Percentiles rank a stretch among this genome's conserved stretches.
phyloP scores from a whole-genome alignment of 2,888 invertebrate genomes.

The Panopea generosa region DNA sequence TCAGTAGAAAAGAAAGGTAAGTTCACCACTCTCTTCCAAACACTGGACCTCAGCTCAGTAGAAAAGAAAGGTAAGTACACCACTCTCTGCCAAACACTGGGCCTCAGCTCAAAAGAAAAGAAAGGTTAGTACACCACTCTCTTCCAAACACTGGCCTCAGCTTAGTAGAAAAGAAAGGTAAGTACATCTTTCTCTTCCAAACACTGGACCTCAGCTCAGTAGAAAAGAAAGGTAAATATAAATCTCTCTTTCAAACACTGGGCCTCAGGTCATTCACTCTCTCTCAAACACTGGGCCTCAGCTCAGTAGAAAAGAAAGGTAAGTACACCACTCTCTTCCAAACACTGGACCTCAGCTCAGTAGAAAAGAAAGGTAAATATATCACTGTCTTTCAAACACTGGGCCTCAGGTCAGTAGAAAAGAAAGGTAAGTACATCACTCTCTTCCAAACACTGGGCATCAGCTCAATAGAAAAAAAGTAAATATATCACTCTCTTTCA shows the following conservation, averaged over 20 bases:
- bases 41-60: constrained; percentile 87
- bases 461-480: constrained; percentile 90
- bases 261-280: constrained; percentile 88
- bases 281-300: constrained; percentile 41
- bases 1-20: constrained; percentile 85
- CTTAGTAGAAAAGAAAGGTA: constrained; percentile 91
- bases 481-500: constrained; percentile 67
- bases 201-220: constrained; percentile 84
- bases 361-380: constrained; percentile 88
- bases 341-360: constrained; percentile 87
- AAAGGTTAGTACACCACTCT: constrained; percentile 86
- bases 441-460: constrained; percentile 31
- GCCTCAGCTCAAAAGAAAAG: constrained; percentile 89
- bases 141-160: constrained; percentile 40
- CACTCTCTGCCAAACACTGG: constrained; percentile 33
- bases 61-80: constrained; percentile 88
- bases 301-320: constrained; percentile 86
- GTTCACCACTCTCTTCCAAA: constrained; percentile 65
- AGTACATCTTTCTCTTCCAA: constrained; percentile 21
- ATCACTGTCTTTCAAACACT: constrained; percentile 47
- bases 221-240: constrained; percentile 80
- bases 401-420: constrained; percentile 89
- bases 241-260: constrained; percentile 11
- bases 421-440: constrained; percentile 86
- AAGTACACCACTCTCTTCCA: constrained; percentile 67